Evolutionary conservation across 1,140 invertebrate species (phyloP).

Genomic region (Drosophila asahinai): DNA sequence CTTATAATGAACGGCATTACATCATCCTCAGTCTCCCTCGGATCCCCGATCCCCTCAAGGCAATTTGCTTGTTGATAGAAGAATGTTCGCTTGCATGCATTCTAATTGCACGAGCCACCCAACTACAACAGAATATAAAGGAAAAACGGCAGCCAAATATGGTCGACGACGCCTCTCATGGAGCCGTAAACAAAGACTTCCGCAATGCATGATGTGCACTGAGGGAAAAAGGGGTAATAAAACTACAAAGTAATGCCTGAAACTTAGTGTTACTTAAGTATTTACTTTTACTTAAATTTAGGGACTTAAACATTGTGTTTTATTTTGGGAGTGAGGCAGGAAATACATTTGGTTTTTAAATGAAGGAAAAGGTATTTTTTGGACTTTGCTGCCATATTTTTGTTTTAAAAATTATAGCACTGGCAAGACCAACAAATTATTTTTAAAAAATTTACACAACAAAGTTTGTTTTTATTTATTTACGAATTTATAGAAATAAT

Average conservation of each 20-base stretch:
- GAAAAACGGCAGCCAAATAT: slow-evolving; percentile 54
- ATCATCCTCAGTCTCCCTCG: slow-evolving; percentile 18
- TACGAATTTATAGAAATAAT: too few relatives aligned
- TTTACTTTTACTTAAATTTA: too few relatives aligned
- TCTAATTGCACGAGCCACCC: slow-evolving; percentile 69
- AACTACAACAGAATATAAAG: slow-evolving; percentile 16
- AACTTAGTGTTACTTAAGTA: too few relatives aligned
- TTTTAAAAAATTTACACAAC: too few relatives aligned
- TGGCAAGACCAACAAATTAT: too few relatives aligned
- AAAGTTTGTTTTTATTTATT: too few relatives aligned
- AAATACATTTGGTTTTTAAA: neutral
- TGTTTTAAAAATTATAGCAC: too few relatives aligned
- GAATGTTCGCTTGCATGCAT: slow-evolving; percentile 72
- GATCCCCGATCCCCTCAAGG: slow-evolving; percentile 10
- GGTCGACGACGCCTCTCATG: slow-evolving; percentile 53
- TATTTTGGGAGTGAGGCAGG: neutral
- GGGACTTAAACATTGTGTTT: neutral
- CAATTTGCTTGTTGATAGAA: slow-evolving; percentile 55
- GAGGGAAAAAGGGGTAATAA: neutral
- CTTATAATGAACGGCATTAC: slow-evolving; percentile 38
- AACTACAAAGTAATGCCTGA: neutral
- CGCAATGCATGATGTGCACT: slow-evolving; percentile 49
- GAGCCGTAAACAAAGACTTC: slow-evolving; percentile 61
- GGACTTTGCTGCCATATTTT: neutral
- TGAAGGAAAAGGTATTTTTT: neutral